Evolutionary conservation across 2,797 vertebrate genomes (phyloP).

Genomic region (Threskiornis aethiopicus): DNA sequence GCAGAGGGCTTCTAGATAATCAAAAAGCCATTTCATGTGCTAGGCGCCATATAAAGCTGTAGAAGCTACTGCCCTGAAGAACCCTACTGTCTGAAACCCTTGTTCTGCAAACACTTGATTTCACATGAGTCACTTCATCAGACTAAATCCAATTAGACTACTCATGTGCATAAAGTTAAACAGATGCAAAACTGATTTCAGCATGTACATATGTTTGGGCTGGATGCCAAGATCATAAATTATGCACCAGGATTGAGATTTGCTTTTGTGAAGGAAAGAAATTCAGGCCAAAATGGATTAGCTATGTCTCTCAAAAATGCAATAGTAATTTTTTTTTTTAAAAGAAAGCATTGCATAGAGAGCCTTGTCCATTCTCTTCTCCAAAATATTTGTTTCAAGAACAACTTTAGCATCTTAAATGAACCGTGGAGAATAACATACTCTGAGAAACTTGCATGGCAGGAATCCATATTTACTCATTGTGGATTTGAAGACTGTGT

Average conservation of each 20-base stretch:
- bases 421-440: not conserved
- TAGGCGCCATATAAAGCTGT: not conserved
- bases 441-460: not conserved
- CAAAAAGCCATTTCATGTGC: not conserved
- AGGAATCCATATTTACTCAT: not conserved
- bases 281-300: conserved; percentile 18
- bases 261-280: not conserved
- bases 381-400: not conserved
- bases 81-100: not conserved
- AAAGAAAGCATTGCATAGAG: not conserved
- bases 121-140: not conserved
- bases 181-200: conserved; percentile 57
- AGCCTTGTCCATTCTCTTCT: not conserved
- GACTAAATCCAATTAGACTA: conserved; percentile 41
- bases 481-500: not conserved
- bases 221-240: conserved; percentile 41
- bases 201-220: conserved; percentile 39
- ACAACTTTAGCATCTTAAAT: not conserved
- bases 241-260: not conserved
- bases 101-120: conserved; percentile 14
- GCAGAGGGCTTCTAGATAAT: not conserved
- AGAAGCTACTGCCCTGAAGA: not conserved
- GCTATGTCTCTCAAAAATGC: not conserved
- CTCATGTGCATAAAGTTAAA: conserved; percentile 40
- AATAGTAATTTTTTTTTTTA: not conserved